Base-by-base conservation (phyloP, 2,888 invertebrate species). In the Mantis religiosa region DNA sequence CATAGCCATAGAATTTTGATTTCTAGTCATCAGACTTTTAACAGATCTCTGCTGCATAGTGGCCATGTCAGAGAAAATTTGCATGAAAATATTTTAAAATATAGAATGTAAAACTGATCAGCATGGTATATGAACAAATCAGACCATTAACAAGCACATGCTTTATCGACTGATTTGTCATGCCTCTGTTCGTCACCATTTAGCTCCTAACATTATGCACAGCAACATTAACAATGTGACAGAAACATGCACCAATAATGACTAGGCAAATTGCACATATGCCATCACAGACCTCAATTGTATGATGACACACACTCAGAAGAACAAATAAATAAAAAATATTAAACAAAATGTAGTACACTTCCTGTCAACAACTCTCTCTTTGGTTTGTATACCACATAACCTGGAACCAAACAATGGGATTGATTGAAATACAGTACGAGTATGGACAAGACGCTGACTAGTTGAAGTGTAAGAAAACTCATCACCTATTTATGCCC, bases 401-500 rank as follows among this genome's bases (percentile, higher is more conserved):
- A 71, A 25, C 54, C 54, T 71, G 54, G 54, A 71, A 71, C 15
- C 54, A 71, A 71, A 71, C 25, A 15, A 71, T 71, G 54, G 15
- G 25, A 71, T 8, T 34, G 54, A 85, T 85, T 47, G 6, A 71
- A 54, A 20, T 54, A 28, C 54, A 15, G 20, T 47, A 14, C 8
- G 41, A 2, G 27, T 87, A 20, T 83, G 71, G 20, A 83, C 47
- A 27, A n/a, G 71, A 87, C 25, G 83, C 54, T 88, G 54, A 88
- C 71, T 84, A 88, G 34, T 54, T 28, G 20, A 81, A 20, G 28
- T 86, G 25, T 71, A 71, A 88, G 25, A 90, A 89, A 86, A 90
- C 90, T 9, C 88, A 89, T 82, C 87, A 85, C 28, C n/a, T 93
- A 92, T 93, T 92, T 92, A 30, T 28, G 41, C 8, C 15, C 34